phyloP scores from a whole-genome alignment of 2,797 vertebrate species.

The Caiman crocodilus region DNA sequence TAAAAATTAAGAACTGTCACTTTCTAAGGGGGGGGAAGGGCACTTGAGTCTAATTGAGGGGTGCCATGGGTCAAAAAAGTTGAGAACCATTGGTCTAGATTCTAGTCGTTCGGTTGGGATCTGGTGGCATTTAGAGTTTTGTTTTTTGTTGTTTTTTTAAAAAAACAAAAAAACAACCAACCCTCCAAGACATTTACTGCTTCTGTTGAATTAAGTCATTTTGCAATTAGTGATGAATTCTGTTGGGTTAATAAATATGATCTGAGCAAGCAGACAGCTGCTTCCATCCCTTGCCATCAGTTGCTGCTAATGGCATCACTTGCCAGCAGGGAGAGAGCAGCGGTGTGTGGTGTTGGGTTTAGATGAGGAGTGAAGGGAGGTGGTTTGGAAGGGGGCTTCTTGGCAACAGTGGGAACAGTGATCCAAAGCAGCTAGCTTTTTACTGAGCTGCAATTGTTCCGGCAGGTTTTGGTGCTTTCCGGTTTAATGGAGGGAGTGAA shows the following conservation, averaged over 20 bases:
- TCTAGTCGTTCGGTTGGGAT: not conserved
- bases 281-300: fast-evolving
- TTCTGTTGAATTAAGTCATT: not conserved
- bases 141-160: too few species aligned
- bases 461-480: not conserved
- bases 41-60: too few species aligned
- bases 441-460: slow-evolving; percentile 5
- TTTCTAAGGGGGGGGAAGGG: too few species aligned
- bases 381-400: not conserved
- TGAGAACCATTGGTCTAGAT: not conserved
- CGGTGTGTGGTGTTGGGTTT: too few species aligned
- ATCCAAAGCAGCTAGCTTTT: not conserved
- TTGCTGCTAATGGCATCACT: not conserved
- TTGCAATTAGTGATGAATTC: fast-evolving
- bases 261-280: not conserved
- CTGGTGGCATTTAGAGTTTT: not conserved
- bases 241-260: not conserved
- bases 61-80: too few species aligned
- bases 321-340: not conserved
- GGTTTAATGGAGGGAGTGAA: slow-evolving; percentile 8
- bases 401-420: fast-evolving
- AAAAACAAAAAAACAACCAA: not conserved
- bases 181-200: fast-evolving
- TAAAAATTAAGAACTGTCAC: too few species aligned
- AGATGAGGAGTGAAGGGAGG: not conserved